Conservation (phyloP, 2,113 vertebrate genomes). For the Cyprinodon variegatus region DNA sequence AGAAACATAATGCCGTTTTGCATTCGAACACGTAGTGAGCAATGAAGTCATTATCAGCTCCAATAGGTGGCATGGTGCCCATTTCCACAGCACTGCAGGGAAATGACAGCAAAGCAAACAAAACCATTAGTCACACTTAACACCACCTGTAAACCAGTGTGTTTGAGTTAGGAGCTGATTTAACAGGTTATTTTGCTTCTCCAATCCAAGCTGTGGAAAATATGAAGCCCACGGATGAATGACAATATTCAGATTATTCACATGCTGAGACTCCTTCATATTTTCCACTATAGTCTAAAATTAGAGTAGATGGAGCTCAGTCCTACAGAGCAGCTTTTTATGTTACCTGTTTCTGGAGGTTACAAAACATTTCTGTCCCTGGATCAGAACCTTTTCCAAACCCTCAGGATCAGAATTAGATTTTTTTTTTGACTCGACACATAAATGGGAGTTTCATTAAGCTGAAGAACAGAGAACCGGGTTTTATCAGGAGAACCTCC, state of each 20-base stretch:
- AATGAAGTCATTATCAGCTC: constrained; percentile 75
- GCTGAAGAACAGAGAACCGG: too few species aligned
- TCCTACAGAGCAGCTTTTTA: not conserved
- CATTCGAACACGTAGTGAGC: constrained; percentile 25
- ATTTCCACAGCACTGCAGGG: constrained; percentile 60
- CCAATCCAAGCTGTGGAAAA: constrained; percentile 56
- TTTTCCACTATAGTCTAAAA: constrained; percentile 58
- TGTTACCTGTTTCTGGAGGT: not conserved
- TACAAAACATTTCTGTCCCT: not conserved
- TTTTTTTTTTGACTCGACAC: not conserved
- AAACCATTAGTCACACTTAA: constrained; percentile 67
- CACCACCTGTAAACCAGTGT: constrained; percentile 68
- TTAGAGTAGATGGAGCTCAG: not conserved
- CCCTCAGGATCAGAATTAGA: not conserved
- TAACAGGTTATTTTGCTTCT: constrained; percentile 61
- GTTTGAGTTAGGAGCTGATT: constrained; percentile 10
- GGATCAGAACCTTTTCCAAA: too few species aligned
- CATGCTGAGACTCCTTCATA: constrained; percentile 30
- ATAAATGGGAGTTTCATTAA: too few species aligned
- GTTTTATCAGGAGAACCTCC: too few species aligned
- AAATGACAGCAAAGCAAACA: constrained; percentile 74
- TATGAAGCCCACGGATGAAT: constrained; percentile 41
- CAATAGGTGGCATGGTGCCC: constrained; percentile 57
- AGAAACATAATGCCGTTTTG: constrained; percentile 34
- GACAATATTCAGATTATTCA: constrained; percentile 51